These are phyloP conservation scores for Agonopterix alstromeriana DNA, from an alignment of 2,888 invertebrate species.

Conservation along the genomic window DNA sequence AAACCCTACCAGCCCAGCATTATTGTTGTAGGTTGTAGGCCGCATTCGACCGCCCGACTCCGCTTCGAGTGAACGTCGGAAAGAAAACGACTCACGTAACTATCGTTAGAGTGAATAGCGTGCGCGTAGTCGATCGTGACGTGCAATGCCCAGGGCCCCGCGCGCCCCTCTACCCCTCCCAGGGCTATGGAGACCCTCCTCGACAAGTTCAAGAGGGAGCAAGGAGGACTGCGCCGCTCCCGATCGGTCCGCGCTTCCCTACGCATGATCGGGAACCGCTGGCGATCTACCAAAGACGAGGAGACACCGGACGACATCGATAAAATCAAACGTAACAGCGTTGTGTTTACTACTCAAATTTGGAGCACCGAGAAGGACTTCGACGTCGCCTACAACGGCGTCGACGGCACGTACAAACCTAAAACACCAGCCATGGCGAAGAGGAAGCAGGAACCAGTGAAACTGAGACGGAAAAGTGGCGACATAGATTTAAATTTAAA, in stretches of 20 bases:
- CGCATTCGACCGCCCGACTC: conserved; percentile 59
- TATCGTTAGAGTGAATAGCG: conserved; percentile 68
- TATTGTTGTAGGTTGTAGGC: conserved; percentile 43
- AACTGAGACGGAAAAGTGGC: conserved; percentile 56
- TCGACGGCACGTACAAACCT: conserved; percentile 66
- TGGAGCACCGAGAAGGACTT: conserved; percentile 59
- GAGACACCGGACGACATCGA: conserved; percentile 46
- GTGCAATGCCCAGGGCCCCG: conserved; percentile 69
- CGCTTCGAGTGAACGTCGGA: conserved; percentile 68
- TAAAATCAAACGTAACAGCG: conserved; percentile 49
- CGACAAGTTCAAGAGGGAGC: conserved; percentile 70
- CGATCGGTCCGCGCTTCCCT: conserved; percentile 84
- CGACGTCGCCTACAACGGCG: conserved; percentile 58
- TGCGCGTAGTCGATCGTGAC: conserved; percentile 65
- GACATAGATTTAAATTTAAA: conserved; percentile 62
- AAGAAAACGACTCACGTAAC: conserved; percentile 62
- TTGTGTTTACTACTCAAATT: conserved; percentile 53
- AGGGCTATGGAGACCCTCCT: conserved; percentile 74
- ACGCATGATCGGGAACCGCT: conserved; percentile 79
- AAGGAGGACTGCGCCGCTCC: conserved; percentile 76
- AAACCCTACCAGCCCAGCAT: conserved; percentile 48
- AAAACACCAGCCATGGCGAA: conserved; percentile 68
- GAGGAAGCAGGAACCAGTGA: conserved; percentile 46
- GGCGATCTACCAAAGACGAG: conserved; percentile 68
- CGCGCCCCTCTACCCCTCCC: conserved; percentile 51